Evolutionary conservation across 2,888 invertebrate genomes (phyloP), one percentile per base, ranked within the genome.

Genomic region (Synanthedon tipuliformis): DNA sequence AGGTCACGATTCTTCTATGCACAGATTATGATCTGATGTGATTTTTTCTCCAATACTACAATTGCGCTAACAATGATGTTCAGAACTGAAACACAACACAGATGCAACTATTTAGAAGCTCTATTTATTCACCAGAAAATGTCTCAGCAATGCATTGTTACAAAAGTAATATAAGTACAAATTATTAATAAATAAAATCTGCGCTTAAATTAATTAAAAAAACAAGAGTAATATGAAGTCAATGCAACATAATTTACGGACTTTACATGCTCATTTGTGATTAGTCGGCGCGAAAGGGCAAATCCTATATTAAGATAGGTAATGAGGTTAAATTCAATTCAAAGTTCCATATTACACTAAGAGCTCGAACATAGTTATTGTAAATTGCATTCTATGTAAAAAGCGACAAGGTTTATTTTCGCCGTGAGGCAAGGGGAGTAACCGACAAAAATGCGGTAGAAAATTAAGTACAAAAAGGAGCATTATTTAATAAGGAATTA

Each of bases 261-360:
- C 83, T 82, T 85, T 84, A 87, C 86, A 86, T 86, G 86, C 86
- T 82, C 81, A 85, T 85, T 86, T 86, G 81, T 85, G 86, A 87
- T 86, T 86, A 86, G 85, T 71, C 75, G 87, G 87, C 83, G 87
- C 86, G 87, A 87, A 87, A 87, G 85, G 87, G 86, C 84, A 87
- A 87, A 84, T 86, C 84, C 84, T 81, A 81, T 84, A 86, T 86
- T 87, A 87, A 87, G 87, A 87, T 87, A 86, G 87, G 86, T 86
- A 87, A 87, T 87, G 87, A 86, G 87, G 86, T 87, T 86, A 87
- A 87, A 83, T 79, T 75, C 71, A 57, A 59, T 61, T 55, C 57
- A 54, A 59, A 74, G 61, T 65, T 68, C 62, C 53, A 64, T 69
- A 83, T 78, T 57, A 73, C 51, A 62, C 59, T 57, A 81, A 71